Percentiles rank a stretch among this genome's conserved stretches.
These are phyloP conservation scores for Linnaemya vulpina DNA, from an alignment of 2,888 invertebrate species.

Conservation along the genomic window DNA sequence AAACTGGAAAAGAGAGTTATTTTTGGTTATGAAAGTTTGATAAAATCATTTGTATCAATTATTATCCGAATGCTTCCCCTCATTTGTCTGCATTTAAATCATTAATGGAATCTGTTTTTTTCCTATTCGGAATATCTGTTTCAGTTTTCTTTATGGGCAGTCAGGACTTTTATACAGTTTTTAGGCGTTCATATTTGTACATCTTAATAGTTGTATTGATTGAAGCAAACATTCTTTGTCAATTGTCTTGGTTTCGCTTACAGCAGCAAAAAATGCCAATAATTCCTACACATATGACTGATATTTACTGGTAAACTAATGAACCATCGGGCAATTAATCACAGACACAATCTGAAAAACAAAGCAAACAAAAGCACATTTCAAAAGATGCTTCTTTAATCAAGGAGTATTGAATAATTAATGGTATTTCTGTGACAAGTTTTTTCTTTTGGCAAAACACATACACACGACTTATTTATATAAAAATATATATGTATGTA, in stretches of 20 bases:
- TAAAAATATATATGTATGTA: neutral
- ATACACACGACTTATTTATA: neutral
- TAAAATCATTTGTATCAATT: conserved; percentile 17
- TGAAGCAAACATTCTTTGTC: conserved; percentile 56
- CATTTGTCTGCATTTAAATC: conserved; percentile 36
- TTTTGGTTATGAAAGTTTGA: no score
- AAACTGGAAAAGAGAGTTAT: no score
- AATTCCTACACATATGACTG: conserved; percentile 49
- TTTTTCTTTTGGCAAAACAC: neutral
- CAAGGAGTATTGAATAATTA: conserved; percentile 47
- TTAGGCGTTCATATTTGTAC: conserved; percentile 34
- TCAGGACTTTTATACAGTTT: conserved; percentile 18
- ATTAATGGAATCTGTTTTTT: conserved; percentile 30
- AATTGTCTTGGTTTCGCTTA: conserved; percentile 47
- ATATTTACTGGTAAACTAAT: conserved; percentile 65
- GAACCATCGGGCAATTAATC: conserved; percentile 67
- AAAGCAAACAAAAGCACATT: conserved; percentile 36
- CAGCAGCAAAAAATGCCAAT: conserved; percentile 16
- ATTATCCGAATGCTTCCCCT: neutral
- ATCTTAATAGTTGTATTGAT: conserved; percentile 50
- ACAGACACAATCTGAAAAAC: conserved; percentile 54
- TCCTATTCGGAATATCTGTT: neutral
- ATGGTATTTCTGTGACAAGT: conserved; percentile 46
- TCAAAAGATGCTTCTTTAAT: conserved; percentile 42
- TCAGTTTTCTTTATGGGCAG: neutral